These are phyloP conservation scores for Sebastes baramenuke DNA, from an alignment of 2,797 vertebrate genomes.

Conservation along the genomic window DNA sequence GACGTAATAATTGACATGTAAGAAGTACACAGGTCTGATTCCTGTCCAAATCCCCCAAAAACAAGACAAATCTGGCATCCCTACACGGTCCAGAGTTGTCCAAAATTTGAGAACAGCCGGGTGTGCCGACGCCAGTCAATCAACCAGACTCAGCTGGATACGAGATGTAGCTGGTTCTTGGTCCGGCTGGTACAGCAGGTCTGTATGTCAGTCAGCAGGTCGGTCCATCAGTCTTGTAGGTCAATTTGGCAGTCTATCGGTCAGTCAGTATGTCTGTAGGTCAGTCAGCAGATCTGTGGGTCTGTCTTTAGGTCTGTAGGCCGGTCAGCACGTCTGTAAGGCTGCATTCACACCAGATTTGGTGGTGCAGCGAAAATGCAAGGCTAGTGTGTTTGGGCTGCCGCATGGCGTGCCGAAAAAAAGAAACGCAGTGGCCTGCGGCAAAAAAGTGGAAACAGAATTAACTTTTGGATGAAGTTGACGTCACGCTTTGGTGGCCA, in stretches of 20 bases:
- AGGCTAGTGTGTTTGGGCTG: too few species aligned
- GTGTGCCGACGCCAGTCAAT: background rate
- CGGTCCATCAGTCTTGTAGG: background rate
- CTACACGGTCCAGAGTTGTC: background rate
- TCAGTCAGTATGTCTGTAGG: background rate
- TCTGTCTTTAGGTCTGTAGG: background rate
- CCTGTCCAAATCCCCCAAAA: background rate
- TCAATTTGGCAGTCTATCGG: too few species aligned
- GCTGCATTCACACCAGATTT: too few species aligned
- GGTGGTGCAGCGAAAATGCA: too few species aligned
- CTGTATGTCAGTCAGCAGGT: background rate
- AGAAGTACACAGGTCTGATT: background rate
- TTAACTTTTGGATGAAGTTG: too few species aligned
- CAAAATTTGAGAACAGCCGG: background rate
- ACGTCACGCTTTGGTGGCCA: too few species aligned
- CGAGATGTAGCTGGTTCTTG: background rate
- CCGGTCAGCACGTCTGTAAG: background rate
- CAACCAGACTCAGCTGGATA: background rate
- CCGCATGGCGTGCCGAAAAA: too few species aligned
- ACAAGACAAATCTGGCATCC: background rate
- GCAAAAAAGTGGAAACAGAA: too few species aligned
- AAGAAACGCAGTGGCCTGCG: too few species aligned
- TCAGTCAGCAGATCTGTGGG: background rate
- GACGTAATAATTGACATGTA: conserved; percentile 1
- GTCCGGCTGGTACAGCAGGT: background rate